Evolutionary conservation across 2,888 invertebrate genomes (phyloP), one percentile per base, ranked within the genome.

Genomic region (Brenthis ino): DNA sequence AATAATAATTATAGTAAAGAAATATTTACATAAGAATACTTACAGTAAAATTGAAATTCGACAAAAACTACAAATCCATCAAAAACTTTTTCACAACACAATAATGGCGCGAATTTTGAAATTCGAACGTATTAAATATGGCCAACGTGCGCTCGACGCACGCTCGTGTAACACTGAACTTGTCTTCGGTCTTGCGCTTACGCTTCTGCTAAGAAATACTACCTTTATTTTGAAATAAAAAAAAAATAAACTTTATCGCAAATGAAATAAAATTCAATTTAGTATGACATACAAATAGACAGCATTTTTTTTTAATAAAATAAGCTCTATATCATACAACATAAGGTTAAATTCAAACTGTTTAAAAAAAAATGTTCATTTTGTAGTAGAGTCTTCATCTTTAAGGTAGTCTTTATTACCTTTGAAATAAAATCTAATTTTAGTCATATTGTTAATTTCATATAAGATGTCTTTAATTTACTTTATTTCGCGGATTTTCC

Each of bases 101-200:
- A 67, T 77, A 78, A 50, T 51, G 83, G 66, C 78, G 77, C 77
- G 70, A 76, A 75, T 76, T 80, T 79, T 24, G 70, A 79, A 77
- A 76, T 76, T 69, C 74, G 68, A 74, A 76, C 72, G 72, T 71
- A 68, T 51, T 47, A 64, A 68, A 75, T 73, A 73, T 75, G 73
- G 63, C 73, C 65, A 72, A 74, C 82, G 79, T 83, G 76, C 77
- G 70, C 76, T 69, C 74, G 58, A 67, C 79, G 82, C 82, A 80
- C 78, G 83, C 77, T 83, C 76, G 73, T 75, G 75, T 87, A 88
- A 85, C 88, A 89, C 89, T 89, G 89, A 89, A 89, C 89, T 89
- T 89, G 88, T 28, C 20, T 58, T 78, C 37, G 37, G 82, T 79
- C 79, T 78, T 76, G 85, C 84, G 86, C 57, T 53, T 67, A 48